These are phyloP conservation scores for Linepithema humile DNA, from an alignment of 1,140 invertebrate species.

Conservation along the genomic window DNA sequence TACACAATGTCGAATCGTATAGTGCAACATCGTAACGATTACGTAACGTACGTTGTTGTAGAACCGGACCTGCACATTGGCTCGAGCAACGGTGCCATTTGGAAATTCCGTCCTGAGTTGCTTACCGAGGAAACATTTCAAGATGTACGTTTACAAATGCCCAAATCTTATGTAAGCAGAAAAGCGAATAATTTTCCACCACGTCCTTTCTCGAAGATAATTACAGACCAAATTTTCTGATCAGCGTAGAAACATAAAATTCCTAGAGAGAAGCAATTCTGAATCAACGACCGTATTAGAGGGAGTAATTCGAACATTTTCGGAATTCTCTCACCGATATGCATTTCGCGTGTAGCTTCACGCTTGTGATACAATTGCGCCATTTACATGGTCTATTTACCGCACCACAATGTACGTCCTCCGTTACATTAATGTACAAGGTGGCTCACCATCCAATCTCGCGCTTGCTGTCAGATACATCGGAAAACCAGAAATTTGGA, in stretches of 20 bases:
- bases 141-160: neutral
- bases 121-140: slow-evolving; percentile 25
- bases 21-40: slow-evolving; percentile 15
- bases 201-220: neutral
- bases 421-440: slow-evolving; percentile 47
- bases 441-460: slow-evolving; percentile 34
- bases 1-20: neutral
- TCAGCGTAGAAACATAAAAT: neutral
- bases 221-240: neutral
- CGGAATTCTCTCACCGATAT: slow-evolving; percentile 16
- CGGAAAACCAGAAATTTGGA: slow-evolving; percentile 35
- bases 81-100: neutral
- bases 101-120: slow-evolving; percentile 35
- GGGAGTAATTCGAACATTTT: slow-evolving; percentile 7
- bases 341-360: slow-evolving; percentile 13
- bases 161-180: slow-evolving; percentile 14
- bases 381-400: slow-evolving; percentile 58
- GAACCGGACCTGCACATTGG: neutral
- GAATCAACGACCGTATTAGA: neutral
- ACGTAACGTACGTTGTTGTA: slow-evolving; percentile 4
- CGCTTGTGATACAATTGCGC: slow-evolving; percentile 40
- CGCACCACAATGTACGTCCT: slow-evolving; percentile 22
- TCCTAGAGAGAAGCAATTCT: neutral
- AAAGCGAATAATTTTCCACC: neutral
- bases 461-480: slow-evolving; percentile 35